Evolutionary conservation across 1,140 invertebrate genomes (phyloP).

Genomic region (Carposina sasakii): DNA sequence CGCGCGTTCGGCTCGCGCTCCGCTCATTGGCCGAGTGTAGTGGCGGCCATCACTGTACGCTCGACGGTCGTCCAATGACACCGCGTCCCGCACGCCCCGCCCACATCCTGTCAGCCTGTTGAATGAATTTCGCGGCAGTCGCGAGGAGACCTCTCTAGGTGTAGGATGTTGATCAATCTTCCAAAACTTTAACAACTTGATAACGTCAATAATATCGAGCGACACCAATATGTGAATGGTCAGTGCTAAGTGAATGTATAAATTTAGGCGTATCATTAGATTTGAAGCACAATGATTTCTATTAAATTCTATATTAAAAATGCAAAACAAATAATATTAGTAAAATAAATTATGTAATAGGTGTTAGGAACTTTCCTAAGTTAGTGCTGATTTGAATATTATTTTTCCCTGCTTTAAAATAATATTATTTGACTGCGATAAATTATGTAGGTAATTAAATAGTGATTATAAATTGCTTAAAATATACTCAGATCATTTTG

Average conservation of each 20-base stretch:
- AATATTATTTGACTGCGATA: too few relatives aligned
- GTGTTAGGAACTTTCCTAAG: too few relatives aligned
- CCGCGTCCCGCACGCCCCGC: constrained; percentile 65
- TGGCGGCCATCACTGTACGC: constrained; percentile 60
- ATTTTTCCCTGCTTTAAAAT: too few relatives aligned
- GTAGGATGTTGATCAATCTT: constrained; percentile 22
- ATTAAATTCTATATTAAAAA: too few relatives aligned
- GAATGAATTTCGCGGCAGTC: constrained; percentile 58
- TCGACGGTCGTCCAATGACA: constrained; percentile 54
- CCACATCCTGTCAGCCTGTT: constrained; percentile 57
- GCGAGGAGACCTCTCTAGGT: constrained; percentile 29
- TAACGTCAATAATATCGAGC: constrained; percentile 4
- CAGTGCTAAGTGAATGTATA: constrained; percentile 13
- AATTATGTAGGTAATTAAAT: too few relatives aligned
- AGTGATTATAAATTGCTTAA: too few relatives aligned
- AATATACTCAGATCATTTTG: too few relatives aligned
- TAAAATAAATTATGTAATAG: too few relatives aligned
- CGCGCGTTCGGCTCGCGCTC: constrained; percentile 62
- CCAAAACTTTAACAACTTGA: constrained; percentile 7
- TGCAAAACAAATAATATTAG: too few relatives aligned
- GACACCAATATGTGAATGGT: constrained; percentile 6
- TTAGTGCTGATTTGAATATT: too few relatives aligned
- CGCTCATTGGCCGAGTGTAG: constrained; percentile 63
- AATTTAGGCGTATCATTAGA: too few relatives aligned
- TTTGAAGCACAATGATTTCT: too few relatives aligned